A percentile compares a stretch with the other conserved stretches of the same genome.
Evolutionary conservation across 2,888 invertebrate species (phyloP).

Genomic region (Tetranychus piercei): DNA sequence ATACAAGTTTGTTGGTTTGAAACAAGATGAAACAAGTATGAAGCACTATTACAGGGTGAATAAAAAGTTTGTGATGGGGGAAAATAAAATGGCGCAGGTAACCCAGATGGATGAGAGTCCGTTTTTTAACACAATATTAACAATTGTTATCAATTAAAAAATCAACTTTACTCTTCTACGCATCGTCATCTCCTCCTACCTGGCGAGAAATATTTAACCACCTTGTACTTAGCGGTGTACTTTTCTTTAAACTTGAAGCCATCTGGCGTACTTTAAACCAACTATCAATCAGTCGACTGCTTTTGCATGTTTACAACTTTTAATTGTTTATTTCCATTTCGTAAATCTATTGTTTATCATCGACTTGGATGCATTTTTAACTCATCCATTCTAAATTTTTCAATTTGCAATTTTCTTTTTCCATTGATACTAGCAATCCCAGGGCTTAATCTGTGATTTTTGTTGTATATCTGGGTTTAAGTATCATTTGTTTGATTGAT

Average conservation of each 20-base stretch:
- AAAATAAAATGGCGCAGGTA: neutral
- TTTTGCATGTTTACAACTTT: too few species aligned
- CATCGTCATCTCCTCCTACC: neutral
- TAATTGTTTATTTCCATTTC: too few species aligned
- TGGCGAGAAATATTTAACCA: neutral
- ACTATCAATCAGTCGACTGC: neutral
- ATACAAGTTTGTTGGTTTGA: neutral
- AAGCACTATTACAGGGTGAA: neutral
- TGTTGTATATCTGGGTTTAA: too few species aligned
- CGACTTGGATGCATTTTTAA: too few species aligned
- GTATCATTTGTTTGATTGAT: too few species aligned
- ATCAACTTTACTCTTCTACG: neutral
- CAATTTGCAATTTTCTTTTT: too few species aligned
- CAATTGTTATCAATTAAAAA: neutral
- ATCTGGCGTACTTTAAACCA: neutral
- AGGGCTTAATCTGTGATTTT: too few species aligned
- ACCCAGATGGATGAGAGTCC: neutral
- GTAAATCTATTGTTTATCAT: too few species aligned
- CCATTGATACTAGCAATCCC: too few species aligned
- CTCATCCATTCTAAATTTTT: too few species aligned
- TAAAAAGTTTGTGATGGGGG: neutral
- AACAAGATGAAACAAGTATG: neutral
- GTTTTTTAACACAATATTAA: neutral
- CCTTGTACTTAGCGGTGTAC: neutral
- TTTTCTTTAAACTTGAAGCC: neutral